These are phyloP conservation scores for Cloeon dipterum DNA, from an alignment of 2,888 invertebrate genomes.

Conservation along the genomic window DNA sequence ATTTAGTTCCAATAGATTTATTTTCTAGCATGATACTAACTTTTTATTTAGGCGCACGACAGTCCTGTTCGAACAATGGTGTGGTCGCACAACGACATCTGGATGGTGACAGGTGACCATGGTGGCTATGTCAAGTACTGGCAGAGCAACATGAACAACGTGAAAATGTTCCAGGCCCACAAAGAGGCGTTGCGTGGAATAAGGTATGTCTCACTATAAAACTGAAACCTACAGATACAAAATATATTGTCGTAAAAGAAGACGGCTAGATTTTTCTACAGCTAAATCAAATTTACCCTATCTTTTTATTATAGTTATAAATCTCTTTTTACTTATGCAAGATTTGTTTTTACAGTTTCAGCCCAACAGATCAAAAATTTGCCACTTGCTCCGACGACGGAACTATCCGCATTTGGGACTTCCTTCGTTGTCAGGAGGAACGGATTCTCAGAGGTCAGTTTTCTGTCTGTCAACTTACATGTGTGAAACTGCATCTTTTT, in stretches of 20 bases:
- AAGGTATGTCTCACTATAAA: constrained; percentile 34
- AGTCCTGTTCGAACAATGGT: constrained; percentile 97
- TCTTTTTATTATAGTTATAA: constrained; percentile 6
- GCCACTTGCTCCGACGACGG: constrained; percentile 99
- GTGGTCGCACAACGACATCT: constrained; percentile 97
- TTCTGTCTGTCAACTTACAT: no score
- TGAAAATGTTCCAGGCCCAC: constrained; percentile 99
- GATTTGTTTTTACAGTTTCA: no score
- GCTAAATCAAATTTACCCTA: constrained; percentile 6
- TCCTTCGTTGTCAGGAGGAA: constrained; percentile 90
- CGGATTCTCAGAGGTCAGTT: constrained; percentile 55
- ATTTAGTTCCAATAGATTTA: no score
- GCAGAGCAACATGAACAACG: constrained; percentile 99
- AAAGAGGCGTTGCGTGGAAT: constrained; percentile 98
- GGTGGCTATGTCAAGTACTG: constrained; percentile 98
- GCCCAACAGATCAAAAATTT: constrained; percentile 96
- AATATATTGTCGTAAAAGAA: no score
- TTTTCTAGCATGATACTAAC: no score
- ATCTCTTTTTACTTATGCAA: no score
- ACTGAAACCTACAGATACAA: no score
- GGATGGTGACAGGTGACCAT: constrained; percentile 99
- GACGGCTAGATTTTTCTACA: no score
- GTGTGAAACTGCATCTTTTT: background rate
- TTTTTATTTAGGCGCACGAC: constrained; percentile 99
- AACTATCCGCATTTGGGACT: constrained; percentile 96